Evolutionary conservation across 1,140 invertebrate species (phyloP), one percentile per base, ranked within the genome.

Genomic region (Drosophila ambigua): DNA sequence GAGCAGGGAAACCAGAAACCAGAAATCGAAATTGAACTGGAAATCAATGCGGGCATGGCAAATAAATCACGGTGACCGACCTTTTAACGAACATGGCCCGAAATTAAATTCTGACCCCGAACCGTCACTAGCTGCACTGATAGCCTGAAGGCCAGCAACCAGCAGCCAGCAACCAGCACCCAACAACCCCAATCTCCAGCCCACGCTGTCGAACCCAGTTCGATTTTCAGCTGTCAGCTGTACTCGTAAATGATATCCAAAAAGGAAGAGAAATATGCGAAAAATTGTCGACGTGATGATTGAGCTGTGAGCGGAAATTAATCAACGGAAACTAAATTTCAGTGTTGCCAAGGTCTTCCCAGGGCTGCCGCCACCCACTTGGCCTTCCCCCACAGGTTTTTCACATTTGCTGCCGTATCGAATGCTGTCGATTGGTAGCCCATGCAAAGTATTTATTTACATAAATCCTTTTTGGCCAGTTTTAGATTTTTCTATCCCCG

Each of bases 261-360:
- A 59, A 24, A 16, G 16, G 9, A 49, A 59, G 62, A 81, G 62
- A 81, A 78, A 87, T 82, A 61, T 75, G 82, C 74, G 52, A 44
- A 69, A 71, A 84, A 83, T 75, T 67, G 75, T 65, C 71, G 41
- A 71, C 54, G 50, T 62, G 62, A 75, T 79, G 83, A 85, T 85
- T 87, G 83, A 85, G 75, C 72, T 82, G 83, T 78, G 75, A 85
- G 53, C 78, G 82, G 82, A 85, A 85, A 85, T 88, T 85, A 85
- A 85, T 88, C 78, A 79, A 82, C 75, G 82, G 82, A 85, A 85
- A 88, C 78, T 88, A 82, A 78, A 82, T 76, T 71, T 44, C 51
- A 52, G 61, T 68, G 24, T 61, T 61, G 13, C 39, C 45, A 54
- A 43, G 51, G 23, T 5, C 23, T 26, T 48, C 57, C n/a, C 66